phyloP scores from a whole-genome alignment of 1,140 invertebrate species.

The Bradysia coprophila region DNA sequence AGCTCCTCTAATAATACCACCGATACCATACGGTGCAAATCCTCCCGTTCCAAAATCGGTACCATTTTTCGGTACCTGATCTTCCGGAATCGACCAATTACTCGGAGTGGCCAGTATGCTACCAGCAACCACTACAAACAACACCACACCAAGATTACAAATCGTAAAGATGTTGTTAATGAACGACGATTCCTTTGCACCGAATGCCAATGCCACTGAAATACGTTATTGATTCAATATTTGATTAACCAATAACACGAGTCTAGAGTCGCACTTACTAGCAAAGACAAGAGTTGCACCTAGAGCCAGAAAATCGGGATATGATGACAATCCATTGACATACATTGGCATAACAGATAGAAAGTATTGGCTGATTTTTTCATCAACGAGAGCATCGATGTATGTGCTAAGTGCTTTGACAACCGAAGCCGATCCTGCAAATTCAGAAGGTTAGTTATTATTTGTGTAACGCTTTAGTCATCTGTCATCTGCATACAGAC shows the following conservation, averaged over 20 bases:
- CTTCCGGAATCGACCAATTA: slow-evolving; percentile 47
- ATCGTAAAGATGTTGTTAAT: slow-evolving; percentile 65
- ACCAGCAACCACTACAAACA: slow-evolving; percentile 58
- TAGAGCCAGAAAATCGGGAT: slow-evolving; percentile 42
- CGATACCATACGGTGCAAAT: slow-evolving; percentile 64
- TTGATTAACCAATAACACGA: background rate
- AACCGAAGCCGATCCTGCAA: slow-evolving; percentile 55
- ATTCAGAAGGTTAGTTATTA: too few relatives aligned
- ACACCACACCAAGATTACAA: slow-evolving; percentile 54
- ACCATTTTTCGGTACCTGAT: slow-evolving; percentile 28
- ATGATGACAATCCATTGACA: slow-evolving; percentile 36
- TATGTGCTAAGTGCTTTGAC: slow-evolving; percentile 57
- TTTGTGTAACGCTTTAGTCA: too few relatives aligned
- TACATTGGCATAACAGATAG: slow-evolving; percentile 41
- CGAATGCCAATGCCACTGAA: slow-evolving; percentile 49
- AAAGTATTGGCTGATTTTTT: slow-evolving; percentile 33
- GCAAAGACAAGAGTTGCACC: slow-evolving; percentile 32
- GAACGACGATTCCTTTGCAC: slow-evolving; percentile 59
- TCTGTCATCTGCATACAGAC: too few relatives aligned
- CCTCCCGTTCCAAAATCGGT: slow-evolving; percentile 43
- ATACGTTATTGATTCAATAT: slow-evolving; percentile 8
- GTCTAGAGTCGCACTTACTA: slow-evolving; percentile 14
- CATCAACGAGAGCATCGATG: slow-evolving; percentile 32
- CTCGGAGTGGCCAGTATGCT: slow-evolving; percentile 36
- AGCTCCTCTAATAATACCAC: slow-evolving; percentile 62